These are phyloP conservation scores for Crossocerus cetratus DNA, from an alignment of 2,888 invertebrate genomes.

Conservation along the genomic window DNA sequence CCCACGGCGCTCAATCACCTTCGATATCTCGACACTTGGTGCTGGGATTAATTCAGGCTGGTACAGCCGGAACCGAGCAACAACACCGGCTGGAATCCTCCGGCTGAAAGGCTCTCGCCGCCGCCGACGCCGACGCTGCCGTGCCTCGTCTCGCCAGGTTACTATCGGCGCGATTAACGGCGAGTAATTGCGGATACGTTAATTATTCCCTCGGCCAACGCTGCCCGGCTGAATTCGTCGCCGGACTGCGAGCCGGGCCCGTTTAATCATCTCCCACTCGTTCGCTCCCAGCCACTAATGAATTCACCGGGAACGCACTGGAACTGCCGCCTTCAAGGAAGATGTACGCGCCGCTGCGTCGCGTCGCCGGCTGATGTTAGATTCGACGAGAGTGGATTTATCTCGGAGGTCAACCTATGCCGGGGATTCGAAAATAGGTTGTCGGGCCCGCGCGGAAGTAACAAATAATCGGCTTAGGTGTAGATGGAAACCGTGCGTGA, in stretches of 20 bases:
- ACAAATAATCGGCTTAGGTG: slow-evolving; percentile 76
- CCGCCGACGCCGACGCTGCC: neutral
- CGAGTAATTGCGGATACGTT: slow-evolving; percentile 2
- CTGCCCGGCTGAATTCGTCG: neutral
- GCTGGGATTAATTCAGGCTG: slow-evolving; percentile 32
- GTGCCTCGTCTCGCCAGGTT: slow-evolving; percentile 12
- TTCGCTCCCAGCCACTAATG: neutral
- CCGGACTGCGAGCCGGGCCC: neutral
- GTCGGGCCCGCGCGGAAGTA: slow-evolving; percentile 71
- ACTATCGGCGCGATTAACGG: neutral
- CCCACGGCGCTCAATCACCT: slow-evolving; percentile 68
- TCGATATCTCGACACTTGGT: slow-evolving; percentile 63
- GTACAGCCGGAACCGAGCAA: slow-evolving; percentile 9
- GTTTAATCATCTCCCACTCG: neutral
- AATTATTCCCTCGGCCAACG: neutral
- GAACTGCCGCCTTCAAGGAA: neutral
- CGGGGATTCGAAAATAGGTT: slow-evolving; percentile 64
- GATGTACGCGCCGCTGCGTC: neutral
- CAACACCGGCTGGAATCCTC: neutral
- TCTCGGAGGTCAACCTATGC: slow-evolving; percentile 16
- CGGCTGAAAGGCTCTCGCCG: neutral
- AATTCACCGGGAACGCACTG: neutral
- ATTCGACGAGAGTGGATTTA: slow-evolving; percentile 63
- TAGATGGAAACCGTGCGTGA: slow-evolving; percentile 75
- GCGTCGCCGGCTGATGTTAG: slow-evolving; percentile 44